Conservation (phyloP, 2,888 invertebrate species). For the Trachelus iudaicus region DNA sequence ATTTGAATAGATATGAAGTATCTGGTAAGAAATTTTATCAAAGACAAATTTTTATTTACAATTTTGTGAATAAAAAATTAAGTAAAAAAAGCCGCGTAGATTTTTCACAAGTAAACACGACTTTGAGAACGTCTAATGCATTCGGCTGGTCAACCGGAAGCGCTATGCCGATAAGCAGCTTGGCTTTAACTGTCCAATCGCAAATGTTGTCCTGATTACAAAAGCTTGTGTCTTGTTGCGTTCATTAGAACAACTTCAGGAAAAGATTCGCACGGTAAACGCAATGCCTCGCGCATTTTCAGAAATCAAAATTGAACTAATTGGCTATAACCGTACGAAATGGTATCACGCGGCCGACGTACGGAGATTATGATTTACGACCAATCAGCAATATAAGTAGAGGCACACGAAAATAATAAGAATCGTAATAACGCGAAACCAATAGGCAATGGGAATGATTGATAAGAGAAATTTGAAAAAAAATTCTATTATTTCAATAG, state of each 20-base stretch:
- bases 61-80: background rate
- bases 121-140: background rate
- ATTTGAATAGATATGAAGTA: too few species aligned
- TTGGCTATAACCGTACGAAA: background rate
- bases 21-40: too few species aligned
- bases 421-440: background rate
- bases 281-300: background rate
- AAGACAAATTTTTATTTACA: background rate
- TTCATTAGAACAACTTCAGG: background rate
- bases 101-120: background rate
- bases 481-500: slow-evolving; percentile 2
- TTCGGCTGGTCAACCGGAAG: background rate
- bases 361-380: background rate
- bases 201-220: background rate
- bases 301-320: background rate
- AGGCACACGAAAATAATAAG: background rate
- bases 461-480: background rate
- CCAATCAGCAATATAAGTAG: background rate
- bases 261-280: background rate
- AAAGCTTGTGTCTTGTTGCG: background rate
- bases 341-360: background rate
- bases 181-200: background rate
- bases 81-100: background rate
- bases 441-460: background rate
- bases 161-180: background rate